Evolutionary conservation across 2,888 invertebrate species (phyloP), one percentile per base, ranked within the genome.

Genomic region (Diplazon laetatorius): DNA sequence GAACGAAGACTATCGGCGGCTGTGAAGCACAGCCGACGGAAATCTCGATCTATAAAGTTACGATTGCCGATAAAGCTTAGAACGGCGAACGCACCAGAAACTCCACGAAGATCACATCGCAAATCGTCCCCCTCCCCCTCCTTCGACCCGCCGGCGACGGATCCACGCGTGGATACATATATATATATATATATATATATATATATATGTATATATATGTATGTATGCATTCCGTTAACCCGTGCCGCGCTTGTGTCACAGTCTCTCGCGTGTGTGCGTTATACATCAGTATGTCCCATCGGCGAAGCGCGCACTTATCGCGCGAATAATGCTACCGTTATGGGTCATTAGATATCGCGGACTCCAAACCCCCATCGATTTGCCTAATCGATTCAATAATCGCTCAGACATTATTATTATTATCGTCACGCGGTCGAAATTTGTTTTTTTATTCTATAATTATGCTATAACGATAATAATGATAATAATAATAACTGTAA

Each of bases 291-390:
- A n/a, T n/a, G n/a, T 12, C 20, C 35, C 39, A 59, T 59, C 37
- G 18, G n/a, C 10, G 10, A 2, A 20, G 18, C 18, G 48, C 18
- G 66, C 66, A 52, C 66, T 66, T 66, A 66, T 66, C 52, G 9
- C 39, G 22, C 52, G 52, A 66, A 66, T 66, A 66, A 66, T 66
- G 66, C 66, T 66, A 66, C 66, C 52, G 66, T 66, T 66, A 66
- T 50, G 37, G 37, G 52, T 52, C 42, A 25, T 52, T 66, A 66
- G 20, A 52, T 65, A 65, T 52, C 52, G n/a, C 30, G 14, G 5
- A 39, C 50, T 66, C 39, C n/a, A n/a, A n/a, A n/a, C 8, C n/a
- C 42, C 16, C 16, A 14, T 14, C 22, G 50, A 52, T 52, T 14
- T 39, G 16, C 12, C 22, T 14, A 50, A 66, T 52, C 52, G 66